These are phyloP conservation scores for Ceryle rudis DNA, from an alignment of 2,797 vertebrate species.

Conservation along the genomic window DNA sequence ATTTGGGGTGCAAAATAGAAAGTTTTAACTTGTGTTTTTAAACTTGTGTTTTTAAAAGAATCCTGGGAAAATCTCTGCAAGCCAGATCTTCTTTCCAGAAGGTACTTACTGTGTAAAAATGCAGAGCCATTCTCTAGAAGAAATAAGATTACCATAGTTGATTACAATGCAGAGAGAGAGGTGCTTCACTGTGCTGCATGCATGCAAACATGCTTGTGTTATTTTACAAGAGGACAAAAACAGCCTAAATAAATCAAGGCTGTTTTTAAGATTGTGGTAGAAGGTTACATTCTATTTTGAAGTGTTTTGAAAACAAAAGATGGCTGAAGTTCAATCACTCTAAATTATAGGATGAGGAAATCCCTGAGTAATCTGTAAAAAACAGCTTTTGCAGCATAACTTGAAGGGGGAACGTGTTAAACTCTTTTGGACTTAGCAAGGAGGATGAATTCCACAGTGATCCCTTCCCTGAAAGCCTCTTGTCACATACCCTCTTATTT, in stretches of 20 bases:
- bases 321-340: neutral
- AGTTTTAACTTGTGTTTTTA: neutral
- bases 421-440: neutral
- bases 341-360: neutral
- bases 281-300: neutral
- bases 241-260: neutral
- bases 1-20: neutral
- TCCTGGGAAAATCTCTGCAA: neutral
- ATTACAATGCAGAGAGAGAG: neutral
- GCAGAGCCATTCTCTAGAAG: neutral
- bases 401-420: neutral
- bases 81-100: neutral
- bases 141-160: neutral
- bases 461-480: neutral
- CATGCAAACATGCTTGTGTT: neutral
- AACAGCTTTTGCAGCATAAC: neutral
- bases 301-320: neutral
- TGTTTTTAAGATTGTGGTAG: neutral
- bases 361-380: neutral
- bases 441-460: neutral
- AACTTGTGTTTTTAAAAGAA: neutral
- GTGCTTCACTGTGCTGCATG: neutral
- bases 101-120: neutral
- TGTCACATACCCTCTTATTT: neutral
- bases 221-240: neutral